Evolutionary conservation across 2,888 invertebrate species (phyloP).

Genomic region (Drosophila formosana): DNA sequence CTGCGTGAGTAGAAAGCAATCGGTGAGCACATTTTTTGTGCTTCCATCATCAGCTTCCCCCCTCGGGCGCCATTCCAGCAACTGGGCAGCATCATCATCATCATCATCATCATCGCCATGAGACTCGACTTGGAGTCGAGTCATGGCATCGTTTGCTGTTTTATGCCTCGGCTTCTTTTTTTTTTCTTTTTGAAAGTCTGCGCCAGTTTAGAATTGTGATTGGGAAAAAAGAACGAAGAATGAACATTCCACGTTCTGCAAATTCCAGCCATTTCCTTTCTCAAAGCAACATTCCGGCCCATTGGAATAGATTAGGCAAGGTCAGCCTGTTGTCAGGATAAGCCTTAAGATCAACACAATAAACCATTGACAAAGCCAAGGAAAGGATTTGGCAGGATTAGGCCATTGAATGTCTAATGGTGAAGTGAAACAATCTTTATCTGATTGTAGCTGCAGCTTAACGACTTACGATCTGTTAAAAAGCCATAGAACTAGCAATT

Average conservation of each 20-base stretch:
- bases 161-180: constrained; percentile 24
- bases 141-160: constrained; percentile 50
- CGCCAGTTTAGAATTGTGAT: constrained; percentile 67
- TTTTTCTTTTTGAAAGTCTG: constrained; percentile 62
- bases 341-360: background rate
- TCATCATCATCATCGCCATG: constrained; percentile 8
- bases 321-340: background rate
- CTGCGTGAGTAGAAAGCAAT: constrained; percentile 64
- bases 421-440: no score
- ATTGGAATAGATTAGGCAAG: constrained; percentile 6
- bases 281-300: constrained; percentile 15
- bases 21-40: constrained; percentile 15
- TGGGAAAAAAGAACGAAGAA: constrained; percentile 25
- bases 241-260: constrained; percentile 27
- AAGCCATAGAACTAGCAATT: no score
- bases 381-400: background rate
- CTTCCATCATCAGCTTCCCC: constrained; percentile 13
- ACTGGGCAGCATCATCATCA: constrained; percentile 12
- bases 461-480: no score
- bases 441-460: no score
- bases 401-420: background rate
- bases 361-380: background rate
- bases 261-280: constrained; percentile 43
- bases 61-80: constrained; percentile 41
- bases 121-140: constrained; percentile 9